These are phyloP conservation scores for Acrobasis repandana DNA, from an alignment of 2,888 invertebrate species.

Conservation along the genomic window DNA sequence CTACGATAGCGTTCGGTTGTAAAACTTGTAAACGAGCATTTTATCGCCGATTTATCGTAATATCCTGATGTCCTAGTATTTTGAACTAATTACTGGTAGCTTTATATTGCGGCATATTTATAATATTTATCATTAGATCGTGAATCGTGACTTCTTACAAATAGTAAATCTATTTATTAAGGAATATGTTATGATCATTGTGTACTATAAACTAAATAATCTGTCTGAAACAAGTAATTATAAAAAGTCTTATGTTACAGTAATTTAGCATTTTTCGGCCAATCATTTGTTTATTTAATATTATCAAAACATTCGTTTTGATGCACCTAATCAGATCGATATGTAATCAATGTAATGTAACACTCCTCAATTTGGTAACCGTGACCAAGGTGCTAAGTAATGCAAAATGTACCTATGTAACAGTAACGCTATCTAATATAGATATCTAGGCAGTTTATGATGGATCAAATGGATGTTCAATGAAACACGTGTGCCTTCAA, in stretches of 20 bases:
- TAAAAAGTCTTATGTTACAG: no score
- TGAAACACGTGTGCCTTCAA: neutral
- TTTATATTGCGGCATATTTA: slow-evolving; percentile 1
- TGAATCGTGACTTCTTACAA: neutral
- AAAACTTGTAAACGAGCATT: slow-evolving; percentile 15
- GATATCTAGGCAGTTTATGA: neutral
- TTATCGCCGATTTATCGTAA: neutral
- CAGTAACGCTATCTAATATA: no score
- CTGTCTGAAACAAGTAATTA: no score
- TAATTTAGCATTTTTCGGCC: no score
- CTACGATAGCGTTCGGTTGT: slow-evolving; percentile 30
- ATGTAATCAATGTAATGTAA: no score
- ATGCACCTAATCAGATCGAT: no score
- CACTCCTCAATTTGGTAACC: no score
- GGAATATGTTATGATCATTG: neutral
- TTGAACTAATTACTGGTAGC: neutral
- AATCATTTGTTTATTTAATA: no score
- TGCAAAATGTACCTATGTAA: no score
- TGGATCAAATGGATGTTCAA: neutral
- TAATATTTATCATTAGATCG: neutral
- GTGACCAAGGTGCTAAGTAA: no score
- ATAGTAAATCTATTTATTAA: neutral
- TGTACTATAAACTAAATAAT: no score
- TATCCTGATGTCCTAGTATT: neutral
- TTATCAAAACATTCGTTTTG: no score